Conservation (phyloP, 2,888 invertebrate species). For the Suillia variegata region DNA sequence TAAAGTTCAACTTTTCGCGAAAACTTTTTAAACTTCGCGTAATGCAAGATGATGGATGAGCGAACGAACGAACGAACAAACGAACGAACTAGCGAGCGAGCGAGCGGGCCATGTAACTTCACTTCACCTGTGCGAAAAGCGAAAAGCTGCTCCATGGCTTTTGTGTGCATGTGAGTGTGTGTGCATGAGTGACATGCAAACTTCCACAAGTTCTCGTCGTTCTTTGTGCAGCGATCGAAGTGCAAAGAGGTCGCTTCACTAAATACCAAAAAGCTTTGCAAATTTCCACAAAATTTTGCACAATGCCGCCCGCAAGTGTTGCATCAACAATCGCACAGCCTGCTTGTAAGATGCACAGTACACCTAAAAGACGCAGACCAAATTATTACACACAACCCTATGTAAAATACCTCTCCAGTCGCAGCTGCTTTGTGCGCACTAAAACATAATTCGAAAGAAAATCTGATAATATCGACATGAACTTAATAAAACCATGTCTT, state of each 20-base stretch:
- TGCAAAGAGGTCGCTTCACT: not conserved
- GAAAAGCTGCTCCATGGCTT: too few species aligned
- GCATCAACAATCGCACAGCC: not conserved
- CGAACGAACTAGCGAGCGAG: too few species aligned
- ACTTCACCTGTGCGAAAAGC: too few species aligned
- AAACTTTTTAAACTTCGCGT: slow-evolving; percentile 41
- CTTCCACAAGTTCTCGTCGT: not conserved
- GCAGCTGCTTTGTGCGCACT: too few species aligned
- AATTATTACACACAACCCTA: too few species aligned
- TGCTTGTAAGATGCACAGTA: not conserved
- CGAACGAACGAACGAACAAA: too few species aligned
- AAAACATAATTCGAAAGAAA: too few species aligned
- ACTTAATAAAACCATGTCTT: too few species aligned
- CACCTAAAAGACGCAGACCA: too few species aligned
- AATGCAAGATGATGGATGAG: slow-evolving; percentile 50
- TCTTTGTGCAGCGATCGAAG: not conserved
- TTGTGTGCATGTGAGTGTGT: not conserved
- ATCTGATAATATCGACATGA: too few species aligned
- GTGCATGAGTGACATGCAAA: not conserved
- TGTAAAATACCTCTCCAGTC: too few species aligned
- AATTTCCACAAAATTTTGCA: not conserved
- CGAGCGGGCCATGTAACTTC: not conserved
- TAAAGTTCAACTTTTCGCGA: not conserved
- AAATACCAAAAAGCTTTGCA: not conserved
- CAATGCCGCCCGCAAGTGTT: not conserved